Base-by-base conservation (phyloP, 2,113 vertebrate species). In the Zosterops lateralis region DNA sequence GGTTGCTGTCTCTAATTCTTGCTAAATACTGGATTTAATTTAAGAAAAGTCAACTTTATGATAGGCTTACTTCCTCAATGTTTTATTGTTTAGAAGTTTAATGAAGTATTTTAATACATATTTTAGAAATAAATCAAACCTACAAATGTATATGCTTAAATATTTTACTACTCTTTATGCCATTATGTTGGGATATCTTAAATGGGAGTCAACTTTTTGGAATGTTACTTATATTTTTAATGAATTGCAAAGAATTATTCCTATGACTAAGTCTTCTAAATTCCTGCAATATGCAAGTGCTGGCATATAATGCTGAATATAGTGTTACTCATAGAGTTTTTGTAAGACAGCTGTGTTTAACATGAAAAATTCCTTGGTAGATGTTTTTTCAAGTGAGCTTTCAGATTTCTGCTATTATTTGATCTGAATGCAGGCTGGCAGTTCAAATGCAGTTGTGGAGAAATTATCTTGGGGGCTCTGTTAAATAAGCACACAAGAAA, bases 211-310 rank as follows among this genome's bases (percentile, higher is more conserved):
- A 92, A 51, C 24, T 92, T 87, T 83, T 48, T 12, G 7, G 68
- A 93, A 71, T 3, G 8, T 64, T 70, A 60, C 25, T 79, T 70
- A 58, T 95, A 67, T 87, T 91, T 92, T 85, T 87, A 83, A 73
- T 94, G 68, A 80, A 64, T 91, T 74, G 12, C 45, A 64, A 85
- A 88, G 56, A 77, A 80, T 77, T 85, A 88, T 50, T 85, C 36
- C 26, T 70, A 26, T 85, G 71, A 89, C 31, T 87, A 93, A 87
- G 32, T 48, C 53, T 71, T 95, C 56, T 86, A 31, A 73, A 85
- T 90, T 94, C 75, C 84, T 89, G 91, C 76, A 90, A n/a, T 81
- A 64, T 80, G 72, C 71, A 83, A 86, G 64, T 91, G 56, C 79
- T 92, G 72, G 72, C 45, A 40, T 76, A 53, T 64, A 48, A 6